Evolutionary conservation across 2,113 vertebrate species (phyloP).

Genomic region (Dipodomys spectabilis): DNA sequence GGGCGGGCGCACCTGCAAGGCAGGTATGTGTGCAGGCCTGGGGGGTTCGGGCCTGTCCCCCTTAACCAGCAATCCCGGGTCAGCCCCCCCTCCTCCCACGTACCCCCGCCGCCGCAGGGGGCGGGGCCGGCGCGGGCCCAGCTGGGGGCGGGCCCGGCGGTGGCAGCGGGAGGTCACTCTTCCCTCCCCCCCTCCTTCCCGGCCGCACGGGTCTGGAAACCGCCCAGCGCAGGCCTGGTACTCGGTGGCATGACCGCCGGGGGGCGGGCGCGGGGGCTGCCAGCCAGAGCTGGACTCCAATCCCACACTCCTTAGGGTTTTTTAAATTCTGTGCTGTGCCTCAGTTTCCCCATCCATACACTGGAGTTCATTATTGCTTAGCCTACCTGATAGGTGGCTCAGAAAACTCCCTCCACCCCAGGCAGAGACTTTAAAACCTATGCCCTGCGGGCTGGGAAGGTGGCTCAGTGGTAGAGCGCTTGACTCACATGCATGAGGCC

Average conservation of each 20-base stretch:
- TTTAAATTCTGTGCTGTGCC: neutral
- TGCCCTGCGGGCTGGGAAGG: neutral
- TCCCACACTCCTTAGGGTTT: neutral
- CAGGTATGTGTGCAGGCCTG: neutral
- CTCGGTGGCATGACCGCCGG: neutral
- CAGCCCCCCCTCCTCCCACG: neutral
- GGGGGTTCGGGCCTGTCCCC: too few relatives aligned
- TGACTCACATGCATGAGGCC: too few relatives aligned
- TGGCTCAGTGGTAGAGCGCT: too few relatives aligned
- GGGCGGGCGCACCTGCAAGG: neutral
- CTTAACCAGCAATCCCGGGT: neutral
- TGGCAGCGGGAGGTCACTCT: conserved; percentile 63
- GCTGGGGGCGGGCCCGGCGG: neutral
- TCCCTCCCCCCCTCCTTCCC: conserved; percentile 62
- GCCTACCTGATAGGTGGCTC: neutral
- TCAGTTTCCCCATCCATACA: conserved; percentile 38
- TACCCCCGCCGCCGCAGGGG: neutral
- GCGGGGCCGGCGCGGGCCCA: conserved; percentile 43
- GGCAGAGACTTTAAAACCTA: neutral
- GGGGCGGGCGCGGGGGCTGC: neutral
- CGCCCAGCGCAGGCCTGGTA: conserved; percentile 41
- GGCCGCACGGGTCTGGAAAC: conserved; percentile 27
- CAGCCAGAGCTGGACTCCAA: neutral
- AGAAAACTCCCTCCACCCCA: neutral
- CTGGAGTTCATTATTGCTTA: neutral